A percentile compares a stretch with the other conserved stretches of the same genome.
These are phyloP conservation scores for Rhyacophila brunnea DNA, from an alignment of 1,140 invertebrate species.

Conservation along the genomic window DNA sequence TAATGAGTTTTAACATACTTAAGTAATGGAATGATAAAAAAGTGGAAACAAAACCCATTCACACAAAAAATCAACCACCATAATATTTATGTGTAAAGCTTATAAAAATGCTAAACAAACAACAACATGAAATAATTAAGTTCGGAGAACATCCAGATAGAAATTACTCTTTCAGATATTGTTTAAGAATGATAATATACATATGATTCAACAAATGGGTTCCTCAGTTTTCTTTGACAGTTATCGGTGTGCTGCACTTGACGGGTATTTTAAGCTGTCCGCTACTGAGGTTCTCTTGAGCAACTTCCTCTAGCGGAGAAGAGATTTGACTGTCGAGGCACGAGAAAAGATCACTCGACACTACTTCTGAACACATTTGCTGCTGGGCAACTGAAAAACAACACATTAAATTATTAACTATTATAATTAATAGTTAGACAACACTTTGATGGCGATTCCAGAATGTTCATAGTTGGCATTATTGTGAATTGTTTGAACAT, in stretches of 20 bases:
- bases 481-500: no score
- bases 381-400: slow-evolving; percentile 32
- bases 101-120: not conserved
- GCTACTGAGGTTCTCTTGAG: slow-evolving; percentile 10
- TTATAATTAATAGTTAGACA: no score
- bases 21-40: not conserved
- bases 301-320: not conserved
- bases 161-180: no score
- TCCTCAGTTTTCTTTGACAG: slow-evolving; percentile 1
- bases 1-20: no score
- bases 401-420: no score
- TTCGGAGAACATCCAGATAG: no score
- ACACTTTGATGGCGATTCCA: no score
- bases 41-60: no score
- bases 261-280: slow-evolving; percentile 16
- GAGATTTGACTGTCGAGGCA: slow-evolving; percentile 8
- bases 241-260: slow-evolving; percentile 32
- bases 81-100: not conserved
- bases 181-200: no score
- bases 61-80: not conserved
- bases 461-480: no score
- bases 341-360: slow-evolving; percentile 27
- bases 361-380: slow-evolving; percentile 33
- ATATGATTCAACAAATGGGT: no score
- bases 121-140: no score